phyloP scores from a whole-genome alignment of 2,888 invertebrate species.

The Megastigmus dorsalis region DNA sequence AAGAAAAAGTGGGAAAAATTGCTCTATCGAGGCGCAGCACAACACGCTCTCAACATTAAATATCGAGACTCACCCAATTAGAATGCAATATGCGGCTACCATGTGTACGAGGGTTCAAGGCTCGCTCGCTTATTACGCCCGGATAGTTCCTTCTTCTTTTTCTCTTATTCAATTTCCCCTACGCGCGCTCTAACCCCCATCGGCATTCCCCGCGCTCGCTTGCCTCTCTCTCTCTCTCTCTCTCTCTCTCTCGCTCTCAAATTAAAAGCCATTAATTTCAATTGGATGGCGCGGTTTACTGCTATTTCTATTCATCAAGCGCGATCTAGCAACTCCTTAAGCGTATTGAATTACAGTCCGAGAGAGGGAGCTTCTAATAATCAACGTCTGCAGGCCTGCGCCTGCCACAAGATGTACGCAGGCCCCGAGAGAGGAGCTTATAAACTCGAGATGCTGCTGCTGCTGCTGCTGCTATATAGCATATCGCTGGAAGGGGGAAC shows the following conservation, averaged over 20 bases:
- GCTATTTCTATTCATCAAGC: conserved; percentile 42
- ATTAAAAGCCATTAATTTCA: conserved; percentile 47
- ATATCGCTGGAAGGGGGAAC: neutral
- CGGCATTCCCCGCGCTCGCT: neutral
- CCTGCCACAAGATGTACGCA: too few species aligned
- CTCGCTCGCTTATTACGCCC: neutral
- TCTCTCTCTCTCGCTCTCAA: neutral
- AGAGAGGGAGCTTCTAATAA: conserved; percentile 41
- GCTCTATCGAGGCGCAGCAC: too few species aligned
- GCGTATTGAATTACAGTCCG: conserved; percentile 33
- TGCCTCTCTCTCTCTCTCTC: neutral
- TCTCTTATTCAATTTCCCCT: neutral
- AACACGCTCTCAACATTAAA: too few species aligned
- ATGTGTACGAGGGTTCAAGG: too few species aligned
- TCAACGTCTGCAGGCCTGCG: conserved; percentile 12
- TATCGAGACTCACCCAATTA: too few species aligned
- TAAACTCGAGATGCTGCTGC: too few species aligned
- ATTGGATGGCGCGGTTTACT: conserved; percentile 33
- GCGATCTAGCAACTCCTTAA: neutral
- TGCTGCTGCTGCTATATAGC: neutral
- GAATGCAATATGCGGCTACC: too few species aligned
- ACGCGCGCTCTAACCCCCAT: neutral
- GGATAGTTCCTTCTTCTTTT: neutral
- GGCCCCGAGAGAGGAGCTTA: too few species aligned
- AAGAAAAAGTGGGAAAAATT: too few species aligned